Conservation (phyloP, 37 sponge, comb jelly and placozoan species). For the Spongia lamella region DNA sequence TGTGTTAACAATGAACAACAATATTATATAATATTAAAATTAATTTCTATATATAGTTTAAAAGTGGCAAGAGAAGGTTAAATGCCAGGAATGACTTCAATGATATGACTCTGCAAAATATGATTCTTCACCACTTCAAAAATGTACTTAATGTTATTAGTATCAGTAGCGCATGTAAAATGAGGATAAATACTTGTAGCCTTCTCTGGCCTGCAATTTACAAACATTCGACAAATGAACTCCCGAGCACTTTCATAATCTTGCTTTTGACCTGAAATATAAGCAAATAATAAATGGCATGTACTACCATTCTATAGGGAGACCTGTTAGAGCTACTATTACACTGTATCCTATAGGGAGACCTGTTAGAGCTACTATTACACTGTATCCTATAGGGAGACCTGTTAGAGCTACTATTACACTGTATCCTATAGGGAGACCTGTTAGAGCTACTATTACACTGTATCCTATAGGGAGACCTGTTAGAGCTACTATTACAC, state of each 20-base stretch:
- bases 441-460: no score
- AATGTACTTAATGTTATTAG: constrained; percentile 93
- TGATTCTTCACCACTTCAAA: constrained; percentile 85
- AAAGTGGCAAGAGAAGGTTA: constrained; percentile 2
- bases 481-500: no score
- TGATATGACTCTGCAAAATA: constrained; percentile 62
- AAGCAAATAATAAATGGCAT: background rate
- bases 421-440: no score
- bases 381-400: no score
- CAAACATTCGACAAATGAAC: constrained; percentile 82
- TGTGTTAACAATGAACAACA: no score
- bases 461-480: no score
- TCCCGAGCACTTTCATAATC: constrained; percentile 69
- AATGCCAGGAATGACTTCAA: constrained; percentile 50
- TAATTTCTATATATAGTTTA: background rate
- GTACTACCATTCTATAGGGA: no score
- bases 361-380: no score
- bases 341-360: no score
- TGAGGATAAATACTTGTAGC: constrained; percentile 85
- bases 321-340: no score
- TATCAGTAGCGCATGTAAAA: constrained; percentile 98
- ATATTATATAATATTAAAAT: background rate
- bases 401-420: no score
- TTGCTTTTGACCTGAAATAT: constrained; percentile 54
- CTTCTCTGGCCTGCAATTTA: constrained; percentile 49